Conservation (phyloP, 2,797 vertebrate species). For the Anableps anableps region DNA sequence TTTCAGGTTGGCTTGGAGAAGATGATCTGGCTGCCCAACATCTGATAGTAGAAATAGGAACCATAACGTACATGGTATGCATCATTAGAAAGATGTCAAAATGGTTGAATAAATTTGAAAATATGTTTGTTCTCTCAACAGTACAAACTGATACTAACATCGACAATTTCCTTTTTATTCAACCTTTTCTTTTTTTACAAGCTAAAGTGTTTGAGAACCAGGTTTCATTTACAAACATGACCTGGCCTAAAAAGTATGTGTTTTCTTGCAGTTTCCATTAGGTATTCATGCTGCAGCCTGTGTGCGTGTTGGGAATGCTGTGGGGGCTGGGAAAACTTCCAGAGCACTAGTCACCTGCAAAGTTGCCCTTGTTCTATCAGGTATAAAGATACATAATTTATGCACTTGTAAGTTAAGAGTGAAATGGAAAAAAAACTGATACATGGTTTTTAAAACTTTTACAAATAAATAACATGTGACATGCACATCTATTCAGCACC, state of each 20-base stretch:
- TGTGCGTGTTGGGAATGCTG: constrained; percentile 91
- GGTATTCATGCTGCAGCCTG: constrained; percentile 86
- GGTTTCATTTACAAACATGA: neutral
- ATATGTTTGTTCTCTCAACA: neutral
- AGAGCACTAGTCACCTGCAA: constrained; percentile 84
- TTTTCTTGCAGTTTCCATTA: constrained; percentile 83
- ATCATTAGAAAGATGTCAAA: neutral
- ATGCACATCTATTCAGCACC: neutral
- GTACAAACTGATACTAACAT: neutral
- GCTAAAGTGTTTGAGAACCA: neutral
- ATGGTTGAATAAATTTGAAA: neutral
- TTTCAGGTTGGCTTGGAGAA: constrained; percentile 86
- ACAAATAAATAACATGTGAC: neutral
- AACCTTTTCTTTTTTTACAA: neutral
- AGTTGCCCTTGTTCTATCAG: constrained; percentile 81
- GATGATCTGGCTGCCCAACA: constrained; percentile 90
- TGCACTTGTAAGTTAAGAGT: neutral
- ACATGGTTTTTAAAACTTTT: neutral
- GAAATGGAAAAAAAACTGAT: neutral
- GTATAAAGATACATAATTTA: constrained; percentile 64
- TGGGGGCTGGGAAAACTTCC: constrained; percentile 86
- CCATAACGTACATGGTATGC: constrained; percentile 87
- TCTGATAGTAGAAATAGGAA: constrained; percentile 82
- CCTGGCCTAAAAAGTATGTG: neutral
- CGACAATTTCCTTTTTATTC: neutral